Conservation (phyloP, 2,888 invertebrate genomes). For the Barypeithes pellucidus region DNA sequence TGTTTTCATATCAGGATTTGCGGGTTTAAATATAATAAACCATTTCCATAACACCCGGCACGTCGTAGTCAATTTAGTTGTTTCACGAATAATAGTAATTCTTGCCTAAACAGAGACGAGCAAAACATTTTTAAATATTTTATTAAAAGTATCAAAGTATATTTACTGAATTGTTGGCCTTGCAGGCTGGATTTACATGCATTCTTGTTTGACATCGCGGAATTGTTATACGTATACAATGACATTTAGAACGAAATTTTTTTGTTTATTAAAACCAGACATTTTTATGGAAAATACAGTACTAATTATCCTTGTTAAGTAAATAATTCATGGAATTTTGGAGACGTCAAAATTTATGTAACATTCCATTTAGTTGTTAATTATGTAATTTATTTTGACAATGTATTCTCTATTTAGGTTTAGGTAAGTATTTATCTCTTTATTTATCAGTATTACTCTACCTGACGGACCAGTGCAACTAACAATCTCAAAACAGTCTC, state of each 20-base stretch:
- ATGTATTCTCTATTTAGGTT: background rate
- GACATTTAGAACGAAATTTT: background rate
- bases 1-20: too few relatives aligned
- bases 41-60: too few relatives aligned
- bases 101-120: too few relatives aligned
- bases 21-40: too few relatives aligned
- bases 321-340: too few relatives aligned
- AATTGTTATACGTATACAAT: background rate
- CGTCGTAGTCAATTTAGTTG: too few relatives aligned
- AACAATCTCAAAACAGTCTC: background rate
- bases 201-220: background rate
- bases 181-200: background rate
- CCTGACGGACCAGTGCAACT: conserved; percentile 2
- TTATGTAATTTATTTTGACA: background rate
- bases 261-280: background rate
- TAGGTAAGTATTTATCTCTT: background rate
- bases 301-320: too few relatives aligned
- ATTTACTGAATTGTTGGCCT: background rate
- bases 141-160: background rate
- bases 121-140: too few relatives aligned
- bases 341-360: background rate
- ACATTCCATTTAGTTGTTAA: conserved; percentile 13
- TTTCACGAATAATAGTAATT: too few relatives aligned
- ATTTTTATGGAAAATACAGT: background rate
- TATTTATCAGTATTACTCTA: conserved; percentile 19